Percentiles rank a stretch among this genome's conserved stretches.
Evolutionary conservation across 2,888 invertebrate species (phyloP).

Genomic region (Hirtodrosophila histrioides): DNA sequence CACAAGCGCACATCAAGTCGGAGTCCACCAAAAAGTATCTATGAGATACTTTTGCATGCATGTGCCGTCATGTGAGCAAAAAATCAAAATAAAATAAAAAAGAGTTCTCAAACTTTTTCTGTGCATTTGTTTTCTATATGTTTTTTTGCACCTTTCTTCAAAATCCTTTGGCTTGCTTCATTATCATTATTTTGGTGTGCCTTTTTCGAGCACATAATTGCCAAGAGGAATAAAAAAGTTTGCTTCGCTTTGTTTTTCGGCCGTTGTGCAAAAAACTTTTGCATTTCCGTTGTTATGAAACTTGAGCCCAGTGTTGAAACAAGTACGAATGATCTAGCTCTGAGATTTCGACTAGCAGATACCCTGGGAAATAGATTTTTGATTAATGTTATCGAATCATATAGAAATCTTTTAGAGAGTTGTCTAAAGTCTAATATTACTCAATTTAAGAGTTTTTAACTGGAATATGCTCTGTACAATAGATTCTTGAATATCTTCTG

Average conservation of each 20-base stretch:
- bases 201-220: constrained; percentile 69
- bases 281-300: constrained; percentile 78
- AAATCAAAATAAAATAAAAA: constrained; percentile 9
- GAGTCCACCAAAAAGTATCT: constrained; percentile 50
- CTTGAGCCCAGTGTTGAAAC: constrained; percentile 58
- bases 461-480: too few species aligned
- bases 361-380: too few species aligned
- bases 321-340: not conserved
- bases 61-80: constrained; percentile 58
- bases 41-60: constrained; percentile 77
- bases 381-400: too few species aligned
- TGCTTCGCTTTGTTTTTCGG: constrained; percentile 42
- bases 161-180: constrained; percentile 74
- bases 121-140: constrained; percentile 37
- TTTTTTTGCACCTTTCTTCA: constrained; percentile 56
- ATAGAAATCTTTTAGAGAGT: too few species aligned
- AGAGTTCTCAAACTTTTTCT: constrained; percentile 23
- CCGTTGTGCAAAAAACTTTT: constrained; percentile 54
- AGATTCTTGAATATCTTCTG: too few species aligned
- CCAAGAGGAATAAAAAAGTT: constrained; percentile 59
- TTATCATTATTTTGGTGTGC: constrained; percentile 65
- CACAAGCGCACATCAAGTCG: constrained; percentile 20
- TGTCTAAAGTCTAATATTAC: too few species aligned
- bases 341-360: too few species aligned
- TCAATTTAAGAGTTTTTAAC: too few species aligned